Evolutionary conservation across 2,888 invertebrate species (phyloP), one percentile per base, ranked within the genome.

Genomic region (Morpho deidamia): DNA sequence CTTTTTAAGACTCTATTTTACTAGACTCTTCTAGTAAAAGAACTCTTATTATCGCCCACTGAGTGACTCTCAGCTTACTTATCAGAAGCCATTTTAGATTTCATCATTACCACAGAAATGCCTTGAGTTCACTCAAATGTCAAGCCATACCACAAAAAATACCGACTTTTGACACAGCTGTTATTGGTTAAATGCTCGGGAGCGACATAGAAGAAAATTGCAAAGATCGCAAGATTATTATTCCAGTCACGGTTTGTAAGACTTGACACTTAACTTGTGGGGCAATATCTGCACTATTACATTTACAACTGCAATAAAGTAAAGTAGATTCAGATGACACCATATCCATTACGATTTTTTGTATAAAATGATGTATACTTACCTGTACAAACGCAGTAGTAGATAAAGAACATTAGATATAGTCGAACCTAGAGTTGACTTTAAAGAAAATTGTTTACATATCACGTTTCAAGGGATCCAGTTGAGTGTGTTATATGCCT

Each of bases 181-280:
- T 23, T 23, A 23, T 23, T 23, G 23, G 23, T 23, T 23, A 23
- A 23, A 23, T 23, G 23, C 23, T 23, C 23, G 23, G n/a, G 5
- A 23, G 23, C 11, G 39, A 43, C 51, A 56, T 56, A 57, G 44
- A 47, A 56, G 51, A 41, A 59, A 48, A 54, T 51, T 42, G 49
- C 49, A 49, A 46, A 55, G 60, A 55, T 62, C 58, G 42, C 43
- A 44, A 50, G 61, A 62, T 68, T 66, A 62, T 59, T 61, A 69
- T 69, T 69, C 69, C 56, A 59, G 60, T 53, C 69, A 67, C 65
- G 68, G 44, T 11, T 41, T 46, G 41, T 53, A 59, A 59, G 55
- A 65, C 63, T 67, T 63, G 60, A 67, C 66, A 68, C 67, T 68
- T 64, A 61, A 61, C 63, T 63, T 65, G 61, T 56, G 65, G 65